Evolutionary conservation across 2,797 vertebrate genomes (phyloP).

Genomic region (Danio tinwini): DNA sequence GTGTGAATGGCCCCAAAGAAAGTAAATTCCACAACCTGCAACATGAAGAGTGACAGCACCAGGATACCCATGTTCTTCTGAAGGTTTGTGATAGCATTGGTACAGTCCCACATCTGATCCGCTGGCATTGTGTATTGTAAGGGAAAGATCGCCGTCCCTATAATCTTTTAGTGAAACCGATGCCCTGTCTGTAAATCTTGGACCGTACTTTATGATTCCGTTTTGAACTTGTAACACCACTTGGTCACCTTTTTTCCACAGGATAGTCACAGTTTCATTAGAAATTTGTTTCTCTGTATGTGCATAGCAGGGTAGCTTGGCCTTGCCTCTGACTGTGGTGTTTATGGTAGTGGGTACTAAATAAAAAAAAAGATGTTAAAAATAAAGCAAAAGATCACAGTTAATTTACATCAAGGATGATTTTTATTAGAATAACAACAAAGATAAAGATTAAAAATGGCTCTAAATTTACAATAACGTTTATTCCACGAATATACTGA

Average conservation of each 20-base stretch:
- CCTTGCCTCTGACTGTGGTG: not conserved
- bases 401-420: too few relatives aligned
- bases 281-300: not conserved
- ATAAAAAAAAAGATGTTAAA: not conserved
- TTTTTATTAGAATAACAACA: too few relatives aligned
- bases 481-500: too few relatives aligned
- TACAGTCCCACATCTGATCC: slow-evolving; percentile 30
- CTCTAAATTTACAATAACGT: too few relatives aligned
- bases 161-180: slow-evolving; percentile 14
- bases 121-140: not conserved
- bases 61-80: slow-evolving; percentile 2
- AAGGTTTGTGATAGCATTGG: slow-evolving; percentile 8
- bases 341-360: slow-evolving; percentile 10
- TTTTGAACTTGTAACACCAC: not conserved
- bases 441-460: too few relatives aligned
- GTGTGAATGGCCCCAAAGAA: too few relatives aligned
- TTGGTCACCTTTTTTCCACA: slow-evolving; percentile 35
- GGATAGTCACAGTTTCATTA: not conserved
- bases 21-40: not conserved
- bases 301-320: slow-evolving; percentile 30
- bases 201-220: not conserved
- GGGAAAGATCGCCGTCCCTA: slow-evolving; percentile 15
- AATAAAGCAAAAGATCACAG: not conserved
- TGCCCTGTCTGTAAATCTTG: not conserved
- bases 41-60: not conserved